These are phyloP conservation scores for Aleiodes testaceus DNA, from an alignment of 2,888 invertebrate species.

Conservation along the genomic window DNA sequence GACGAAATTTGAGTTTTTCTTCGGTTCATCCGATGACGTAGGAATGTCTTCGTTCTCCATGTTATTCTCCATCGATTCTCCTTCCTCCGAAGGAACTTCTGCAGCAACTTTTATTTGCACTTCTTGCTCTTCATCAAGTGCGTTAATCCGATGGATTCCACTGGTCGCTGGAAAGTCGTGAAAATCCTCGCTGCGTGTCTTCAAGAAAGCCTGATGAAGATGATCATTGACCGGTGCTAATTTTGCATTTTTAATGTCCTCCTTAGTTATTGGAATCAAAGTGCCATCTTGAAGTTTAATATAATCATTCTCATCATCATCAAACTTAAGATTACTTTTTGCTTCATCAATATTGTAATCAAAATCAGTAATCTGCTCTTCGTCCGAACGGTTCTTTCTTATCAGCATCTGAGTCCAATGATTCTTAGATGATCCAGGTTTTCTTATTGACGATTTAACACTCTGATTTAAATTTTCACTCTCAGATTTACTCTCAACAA, in stretches of 20 bases:
- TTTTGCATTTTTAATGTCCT: conserved; percentile 1
- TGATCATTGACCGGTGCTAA: conserved; percentile 8
- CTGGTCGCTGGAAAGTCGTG: conserved; percentile 1
- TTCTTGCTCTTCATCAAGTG: not conserved
- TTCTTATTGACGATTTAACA: not conserved
- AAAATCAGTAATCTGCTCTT: not conserved
- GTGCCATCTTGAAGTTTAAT: conserved; percentile 43
- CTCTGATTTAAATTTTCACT: conserved; percentile 4
- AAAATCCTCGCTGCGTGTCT: not conserved
- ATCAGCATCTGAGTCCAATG: not conserved
- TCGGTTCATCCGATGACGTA: not conserved
- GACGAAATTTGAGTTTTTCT: conserved; percentile 54
- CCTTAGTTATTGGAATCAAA: conserved; percentile 37
- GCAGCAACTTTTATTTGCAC: not conserved
- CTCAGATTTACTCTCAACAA: conserved; percentile 30
- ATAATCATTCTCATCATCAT: conserved; percentile 52
- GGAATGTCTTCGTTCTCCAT: not conserved
- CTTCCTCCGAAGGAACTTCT: not conserved
- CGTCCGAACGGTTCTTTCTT: not conserved
- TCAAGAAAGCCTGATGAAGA: conserved; percentile 31
- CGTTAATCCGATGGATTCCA: conserved; percentile 12
- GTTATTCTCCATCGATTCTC: not conserved
- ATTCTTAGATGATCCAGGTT: not conserved
- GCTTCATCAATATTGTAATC: not conserved
- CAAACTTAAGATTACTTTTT: conserved; percentile 38